Percentiles rank a stretch among this genome's conserved stretches.
phyloP scores from a whole-genome alignment of 2,797 vertebrate species.

The Rhyacichthys aspro region DNA sequence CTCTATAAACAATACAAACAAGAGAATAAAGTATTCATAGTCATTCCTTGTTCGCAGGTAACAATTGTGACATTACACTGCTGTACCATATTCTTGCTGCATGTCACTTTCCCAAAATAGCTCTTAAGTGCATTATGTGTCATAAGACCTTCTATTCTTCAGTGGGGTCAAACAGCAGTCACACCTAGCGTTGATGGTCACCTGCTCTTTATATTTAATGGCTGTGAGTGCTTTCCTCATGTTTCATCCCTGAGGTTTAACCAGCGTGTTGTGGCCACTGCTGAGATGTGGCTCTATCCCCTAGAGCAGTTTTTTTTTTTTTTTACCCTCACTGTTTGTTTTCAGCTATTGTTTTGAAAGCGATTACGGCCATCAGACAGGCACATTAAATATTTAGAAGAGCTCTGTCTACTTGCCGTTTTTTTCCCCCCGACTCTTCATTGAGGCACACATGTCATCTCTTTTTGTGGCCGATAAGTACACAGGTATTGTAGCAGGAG shows the following conservation, averaged over 20 bases:
- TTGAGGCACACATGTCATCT: constrained; percentile 55
- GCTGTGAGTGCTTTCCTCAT: constrained; percentile 32
- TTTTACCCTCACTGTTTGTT: constrained; percentile 60
- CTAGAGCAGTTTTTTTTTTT: constrained; percentile 36
- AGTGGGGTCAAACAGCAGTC: constrained; percentile 44
- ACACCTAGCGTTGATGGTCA: constrained; percentile 55
- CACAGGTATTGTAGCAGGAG: constrained; percentile 35
- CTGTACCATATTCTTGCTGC: background rate
- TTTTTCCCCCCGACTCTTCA: constrained; percentile 55
- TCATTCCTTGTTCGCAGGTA: background rate
- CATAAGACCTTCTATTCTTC: constrained; percentile 27
- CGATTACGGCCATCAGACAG: constrained; percentile 78
- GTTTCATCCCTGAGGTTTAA: background rate
- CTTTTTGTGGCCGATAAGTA: constrained; percentile 16
- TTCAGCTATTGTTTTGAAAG: constrained; percentile 74
- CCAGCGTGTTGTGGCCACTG: constrained; percentile 38
- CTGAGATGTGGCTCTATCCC: constrained; percentile 52
- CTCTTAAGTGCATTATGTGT: constrained; percentile 32
- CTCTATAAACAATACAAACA: background rate
- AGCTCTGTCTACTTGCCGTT: constrained; percentile 38
- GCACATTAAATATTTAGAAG: constrained; percentile 76
- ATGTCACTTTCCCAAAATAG: constrained; percentile 33
- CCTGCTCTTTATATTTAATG: constrained; percentile 59
- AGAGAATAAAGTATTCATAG: background rate
- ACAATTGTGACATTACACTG: background rate